Conservation (phyloP, 2,113 vertebrate genomes). For the Euleptes europaea region DNA sequence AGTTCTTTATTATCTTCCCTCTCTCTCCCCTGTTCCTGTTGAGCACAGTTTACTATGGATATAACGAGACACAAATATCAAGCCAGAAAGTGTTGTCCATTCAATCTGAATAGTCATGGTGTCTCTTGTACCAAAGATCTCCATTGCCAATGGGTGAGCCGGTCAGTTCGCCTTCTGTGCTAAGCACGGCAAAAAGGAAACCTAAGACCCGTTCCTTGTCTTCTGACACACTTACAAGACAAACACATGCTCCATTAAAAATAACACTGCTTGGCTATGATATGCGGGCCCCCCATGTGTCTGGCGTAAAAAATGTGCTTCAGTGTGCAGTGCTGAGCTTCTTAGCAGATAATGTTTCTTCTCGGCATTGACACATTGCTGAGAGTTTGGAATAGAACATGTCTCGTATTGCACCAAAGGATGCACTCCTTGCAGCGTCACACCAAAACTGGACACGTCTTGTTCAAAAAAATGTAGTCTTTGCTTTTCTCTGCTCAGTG, state of each 20-base stretch:
- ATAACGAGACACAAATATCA: not conserved
- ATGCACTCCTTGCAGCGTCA: constrained; percentile 5
- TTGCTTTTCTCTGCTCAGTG: constrained; percentile 14
- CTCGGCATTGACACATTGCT: constrained; percentile 43
- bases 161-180: constrained; percentile 15
- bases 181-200: constrained; percentile 72
- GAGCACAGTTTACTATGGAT: constrained; percentile 16
- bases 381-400: constrained; percentile 33
- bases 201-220: constrained; percentile 58
- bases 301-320: constrained; percentile 68
- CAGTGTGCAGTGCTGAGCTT: constrained; percentile 65
- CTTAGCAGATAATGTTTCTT: constrained; percentile 71
- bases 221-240: constrained; percentile 72
- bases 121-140: constrained; percentile 13
- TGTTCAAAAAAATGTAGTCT: not conserved
- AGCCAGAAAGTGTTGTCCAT: constrained; percentile 31
- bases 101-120: not conserved
- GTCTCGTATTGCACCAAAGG: constrained; percentile 22
- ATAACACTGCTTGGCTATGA: constrained; percentile 79
- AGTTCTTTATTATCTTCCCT: not conserved
- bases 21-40: not conserved
- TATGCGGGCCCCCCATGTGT: constrained; percentile 63
- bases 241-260: constrained; percentile 85
- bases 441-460: constrained; percentile 12
- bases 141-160: not conserved